phyloP scores from a whole-genome alignment of 2,113 vertebrate species.

The Choloepus hoffmanni region DNA sequence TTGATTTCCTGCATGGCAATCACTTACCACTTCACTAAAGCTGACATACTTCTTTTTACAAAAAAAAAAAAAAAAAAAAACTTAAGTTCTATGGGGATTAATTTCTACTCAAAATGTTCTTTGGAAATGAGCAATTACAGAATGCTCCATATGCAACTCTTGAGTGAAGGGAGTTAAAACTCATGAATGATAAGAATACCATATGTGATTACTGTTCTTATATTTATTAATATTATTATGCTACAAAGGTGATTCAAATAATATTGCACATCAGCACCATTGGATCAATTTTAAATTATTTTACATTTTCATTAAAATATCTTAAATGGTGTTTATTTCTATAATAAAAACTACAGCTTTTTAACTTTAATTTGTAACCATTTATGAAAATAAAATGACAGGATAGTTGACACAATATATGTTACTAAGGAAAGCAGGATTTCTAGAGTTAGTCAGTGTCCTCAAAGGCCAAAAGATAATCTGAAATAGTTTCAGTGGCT shows the following conservation, averaged over 20 bases:
- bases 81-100: neutral
- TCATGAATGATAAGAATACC: conserved; percentile 38
- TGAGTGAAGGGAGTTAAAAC: conserved; percentile 37
- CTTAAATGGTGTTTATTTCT: neutral
- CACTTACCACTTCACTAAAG: conserved; percentile 30
- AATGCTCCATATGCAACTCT: neutral
- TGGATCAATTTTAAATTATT: conserved; percentile 46
- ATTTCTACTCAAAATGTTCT: conserved; percentile 44
- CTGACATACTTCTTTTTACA: conserved; percentile 34
- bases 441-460: neutral
- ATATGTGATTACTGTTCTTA: neutral
- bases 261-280: neutral
- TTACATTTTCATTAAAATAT: neutral
- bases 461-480: neutral
- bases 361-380: neutral
- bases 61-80: neutral
- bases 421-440: neutral
- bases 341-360: neutral
- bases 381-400: neutral
- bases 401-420: neutral
- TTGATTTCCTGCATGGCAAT: conserved; percentile 42
- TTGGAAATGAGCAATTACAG: conserved; percentile 43
- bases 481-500: neutral
- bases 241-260: conserved; percentile 11
- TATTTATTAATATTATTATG: conserved; percentile 18